These are phyloP conservation scores for Camponotus pennsylvanicus DNA, from an alignment of 1,140 invertebrate species.

Conservation along the genomic window DNA sequence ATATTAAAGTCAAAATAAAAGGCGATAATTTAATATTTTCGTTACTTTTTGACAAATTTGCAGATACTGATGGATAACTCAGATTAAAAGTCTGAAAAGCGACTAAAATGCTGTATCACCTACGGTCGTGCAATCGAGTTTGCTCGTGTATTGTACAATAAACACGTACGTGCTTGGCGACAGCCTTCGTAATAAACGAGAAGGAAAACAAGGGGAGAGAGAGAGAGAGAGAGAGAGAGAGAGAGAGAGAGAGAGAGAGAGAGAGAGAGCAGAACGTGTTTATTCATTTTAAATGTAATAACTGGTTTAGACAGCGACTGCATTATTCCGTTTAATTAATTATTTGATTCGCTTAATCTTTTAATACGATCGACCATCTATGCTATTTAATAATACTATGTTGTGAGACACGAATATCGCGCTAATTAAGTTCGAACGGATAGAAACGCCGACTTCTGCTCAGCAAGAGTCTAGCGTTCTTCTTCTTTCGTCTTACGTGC, in stretches of 20 bases:
- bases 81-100: background rate
- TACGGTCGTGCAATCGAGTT: constrained; percentile 25
- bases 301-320: background rate
- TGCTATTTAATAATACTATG: background rate
- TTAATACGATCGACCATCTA: background rate
- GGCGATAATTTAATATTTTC: background rate
- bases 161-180: constrained; percentile 31
- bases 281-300: background rate
- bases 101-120: background rate
- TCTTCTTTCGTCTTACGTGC: background rate
- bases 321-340: background rate
- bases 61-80: background rate
- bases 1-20: background rate
- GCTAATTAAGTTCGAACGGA: background rate
- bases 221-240: no score
- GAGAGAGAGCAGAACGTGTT: background rate
- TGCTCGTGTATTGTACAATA: constrained; percentile 22
- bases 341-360: background rate
- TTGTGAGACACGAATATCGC: background rate
- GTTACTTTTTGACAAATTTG: background rate
- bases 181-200: background rate
- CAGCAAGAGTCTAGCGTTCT: background rate
- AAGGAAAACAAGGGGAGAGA: background rate
- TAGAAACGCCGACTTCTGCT: background rate
- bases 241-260: no score